A percentile compares a stretch with the other conserved stretches of the same genome.
phyloP scores from a whole-genome alignment of 2,797 vertebrate species.

The Diceros bicornis region DNA sequence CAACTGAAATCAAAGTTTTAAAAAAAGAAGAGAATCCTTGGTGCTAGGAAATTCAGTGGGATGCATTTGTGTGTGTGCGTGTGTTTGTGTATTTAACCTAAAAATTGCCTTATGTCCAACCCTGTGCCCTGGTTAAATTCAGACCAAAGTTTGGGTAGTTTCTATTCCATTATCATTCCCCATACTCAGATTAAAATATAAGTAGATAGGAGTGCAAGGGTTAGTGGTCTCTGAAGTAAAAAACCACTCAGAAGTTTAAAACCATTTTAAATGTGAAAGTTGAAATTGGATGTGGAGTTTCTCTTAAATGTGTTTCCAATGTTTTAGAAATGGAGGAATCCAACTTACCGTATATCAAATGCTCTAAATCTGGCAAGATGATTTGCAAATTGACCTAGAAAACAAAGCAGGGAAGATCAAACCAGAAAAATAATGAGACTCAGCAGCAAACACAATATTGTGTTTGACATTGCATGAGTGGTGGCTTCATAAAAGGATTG shows the following conservation, averaged over 20 bases:
- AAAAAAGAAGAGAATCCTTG: neutral
- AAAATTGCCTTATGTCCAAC: neutral
- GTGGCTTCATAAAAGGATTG: neutral
- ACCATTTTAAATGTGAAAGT: constrained; percentile 5
- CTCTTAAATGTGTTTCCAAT: neutral
- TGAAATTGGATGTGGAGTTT: constrained; percentile 51
- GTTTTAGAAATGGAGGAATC: neutral
- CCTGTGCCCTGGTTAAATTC: neutral
- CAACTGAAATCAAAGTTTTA: neutral
- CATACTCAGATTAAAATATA: neutral
- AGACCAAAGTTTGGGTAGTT: neutral
- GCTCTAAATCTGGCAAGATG: neutral
- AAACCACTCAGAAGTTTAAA: neutral
- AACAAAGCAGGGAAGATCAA: neutral
- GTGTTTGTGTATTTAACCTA: neutral
- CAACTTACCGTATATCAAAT: neutral
- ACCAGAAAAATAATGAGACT: neutral
- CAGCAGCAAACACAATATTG: neutral
- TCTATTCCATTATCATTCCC: neutral
- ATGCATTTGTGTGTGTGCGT: neutral
- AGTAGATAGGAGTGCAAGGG: neutral
- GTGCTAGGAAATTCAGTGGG: neutral
- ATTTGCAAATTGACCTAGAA: neutral
- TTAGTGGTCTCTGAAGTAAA: constrained; percentile 1
- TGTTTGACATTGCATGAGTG: neutral